Evolutionary conservation across 2,113 vertebrate genomes (phyloP), one percentile per base, ranked within the genome.

Genomic region (Mobula hypostoma): DNA sequence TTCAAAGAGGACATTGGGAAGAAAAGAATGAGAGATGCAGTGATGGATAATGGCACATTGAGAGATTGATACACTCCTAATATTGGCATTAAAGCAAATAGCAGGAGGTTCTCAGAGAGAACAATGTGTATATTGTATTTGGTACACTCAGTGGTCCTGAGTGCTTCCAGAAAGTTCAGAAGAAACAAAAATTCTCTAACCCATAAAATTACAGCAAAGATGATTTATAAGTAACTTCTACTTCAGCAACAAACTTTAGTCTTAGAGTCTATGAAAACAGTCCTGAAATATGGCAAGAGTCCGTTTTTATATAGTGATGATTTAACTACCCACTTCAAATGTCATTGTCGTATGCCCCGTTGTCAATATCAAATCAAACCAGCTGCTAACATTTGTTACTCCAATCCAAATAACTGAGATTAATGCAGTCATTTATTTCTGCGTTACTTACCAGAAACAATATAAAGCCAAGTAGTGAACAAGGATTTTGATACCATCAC

Each of bases 391-490:
- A 5, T 66, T 5, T n/a, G 66, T 17, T 27, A 88, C 29, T 66
- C 27, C 85, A 66, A 7, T 90, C 32, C 36, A 27, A 90, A 63
- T 12, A 17, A 8, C 29, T 19, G 27, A 5, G 29, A 90, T 36
- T 83, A 56, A 83, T 56, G 1, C 40, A 83, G 63, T 5, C 4
- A 29, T 88, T 88, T 90, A 61, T 66, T 15, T 14, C 85, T 68
- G 6, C 66, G 68, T 66, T 56, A 74, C 91, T 93, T 93, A 93
- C 91, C 91, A 74, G 70, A 74, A 93, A 76, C 9, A 74, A 76
- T 93, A 74, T 14, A 93, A 29, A 93, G 70, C 91, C 91, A 93
- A 1, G 70, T 40, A 15, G 36, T 56, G 11, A 56, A 40, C 68
- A 76, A 70, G 1, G 24, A 76, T 76, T 24, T 76, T 76, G 91